A percentile compares a stretch with the other conserved stretches of the same genome.
These are phyloP conservation scores for Xylota sylvarum DNA, from an alignment of 2,888 invertebrate genomes.

Conservation along the genomic window DNA sequence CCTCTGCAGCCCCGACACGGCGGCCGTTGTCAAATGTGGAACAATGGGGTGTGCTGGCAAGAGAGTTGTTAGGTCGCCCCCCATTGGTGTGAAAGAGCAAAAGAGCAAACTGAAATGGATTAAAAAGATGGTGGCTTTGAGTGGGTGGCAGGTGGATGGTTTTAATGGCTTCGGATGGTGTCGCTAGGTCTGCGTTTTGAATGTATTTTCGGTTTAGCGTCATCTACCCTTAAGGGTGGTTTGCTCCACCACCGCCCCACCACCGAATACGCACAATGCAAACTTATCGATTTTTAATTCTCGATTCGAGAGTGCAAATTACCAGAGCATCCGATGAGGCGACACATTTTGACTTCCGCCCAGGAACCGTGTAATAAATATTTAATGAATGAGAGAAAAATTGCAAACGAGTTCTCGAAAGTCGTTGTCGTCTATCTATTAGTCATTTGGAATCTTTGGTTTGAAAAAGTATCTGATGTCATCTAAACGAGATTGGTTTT, in stretches of 20 bases:
- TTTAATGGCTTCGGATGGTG: constrained; percentile 30
- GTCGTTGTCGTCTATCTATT: constrained; percentile 26
- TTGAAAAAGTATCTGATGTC: constrained; percentile 48
- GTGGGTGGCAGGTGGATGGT: constrained; percentile 27
- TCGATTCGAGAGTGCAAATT: constrained; percentile 42
- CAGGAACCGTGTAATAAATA: constrained; percentile 51
- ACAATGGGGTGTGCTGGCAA: constrained; percentile 4
- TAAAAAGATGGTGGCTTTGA: constrained; percentile 10
- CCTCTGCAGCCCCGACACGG: neutral
- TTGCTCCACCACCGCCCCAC: neutral
- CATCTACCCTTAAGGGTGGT: constrained; percentile 6
- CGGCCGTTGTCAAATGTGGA: constrained; percentile 18
- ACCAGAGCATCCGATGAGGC: constrained; percentile 38
- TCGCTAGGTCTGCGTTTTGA: constrained; percentile 42
- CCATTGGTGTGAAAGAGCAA: constrained; percentile 42
- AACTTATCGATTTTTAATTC: constrained; percentile 54
- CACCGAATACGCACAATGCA: constrained; percentile 1
- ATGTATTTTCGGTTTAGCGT: constrained; percentile 44
- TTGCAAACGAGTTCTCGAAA: constrained; percentile 28
- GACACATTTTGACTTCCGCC: constrained; percentile 53
- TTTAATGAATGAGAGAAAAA: constrained; percentile 48
- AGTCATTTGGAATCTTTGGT: constrained; percentile 34
- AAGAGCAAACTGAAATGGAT: constrained; percentile 38
- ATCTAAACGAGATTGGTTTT: constrained; percentile 54
- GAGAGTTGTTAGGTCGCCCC: neutral